Conservation (phyloP, 1,140 invertebrate species). For the Drosophila sp. region DNA sequence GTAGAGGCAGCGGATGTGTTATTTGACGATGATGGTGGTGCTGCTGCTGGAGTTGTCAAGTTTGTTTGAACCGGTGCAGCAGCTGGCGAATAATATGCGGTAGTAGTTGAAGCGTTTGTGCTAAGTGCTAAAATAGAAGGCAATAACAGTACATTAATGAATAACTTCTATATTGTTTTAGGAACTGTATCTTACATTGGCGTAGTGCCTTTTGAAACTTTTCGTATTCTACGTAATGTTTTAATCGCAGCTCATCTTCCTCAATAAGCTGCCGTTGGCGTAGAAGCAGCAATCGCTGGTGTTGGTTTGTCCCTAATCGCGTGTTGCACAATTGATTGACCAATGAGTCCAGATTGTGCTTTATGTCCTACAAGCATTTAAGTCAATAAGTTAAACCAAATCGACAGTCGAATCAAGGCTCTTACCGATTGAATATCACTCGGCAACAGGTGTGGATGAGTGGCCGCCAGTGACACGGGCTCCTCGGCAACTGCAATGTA, state of each 20-base stretch:
- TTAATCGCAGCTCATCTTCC: conserved; percentile 82
- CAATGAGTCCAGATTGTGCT: conserved; percentile 82
- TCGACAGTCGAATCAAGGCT: background rate
- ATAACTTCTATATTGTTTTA: background rate
- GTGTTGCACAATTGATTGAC: conserved; percentile 81
- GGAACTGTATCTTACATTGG: conserved; percentile 62
- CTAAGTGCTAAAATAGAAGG: conserved; percentile 58
- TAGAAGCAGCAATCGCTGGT: conserved; percentile 77
- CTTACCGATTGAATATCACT: conserved; percentile 84
- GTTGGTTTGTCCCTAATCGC: conserved; percentile 81
- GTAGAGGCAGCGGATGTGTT: conserved; percentile 58
- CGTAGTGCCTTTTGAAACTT: conserved; percentile 83
- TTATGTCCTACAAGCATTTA: conserved; percentile 69
- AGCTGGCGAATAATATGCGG: conserved; percentile 71
- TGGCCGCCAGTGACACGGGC: conserved; percentile 79
- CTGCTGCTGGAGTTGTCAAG: conserved; percentile 57
- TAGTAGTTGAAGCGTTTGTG: conserved; percentile 73
- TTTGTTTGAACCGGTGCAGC: conserved; percentile 70
- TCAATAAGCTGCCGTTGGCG: conserved; percentile 84
- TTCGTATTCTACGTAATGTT: conserved; percentile 84
- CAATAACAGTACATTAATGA: background rate
- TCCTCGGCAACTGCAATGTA: conserved; percentile 70
- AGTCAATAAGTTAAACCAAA: background rate
- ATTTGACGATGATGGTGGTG: conserved; percentile 60
- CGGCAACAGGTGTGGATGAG: conserved; percentile 79